These are phyloP conservation scores for Montipora efflorescens DNA, from an alignment of 64 coral and sea anemone species.

Conservation along the genomic window DNA sequence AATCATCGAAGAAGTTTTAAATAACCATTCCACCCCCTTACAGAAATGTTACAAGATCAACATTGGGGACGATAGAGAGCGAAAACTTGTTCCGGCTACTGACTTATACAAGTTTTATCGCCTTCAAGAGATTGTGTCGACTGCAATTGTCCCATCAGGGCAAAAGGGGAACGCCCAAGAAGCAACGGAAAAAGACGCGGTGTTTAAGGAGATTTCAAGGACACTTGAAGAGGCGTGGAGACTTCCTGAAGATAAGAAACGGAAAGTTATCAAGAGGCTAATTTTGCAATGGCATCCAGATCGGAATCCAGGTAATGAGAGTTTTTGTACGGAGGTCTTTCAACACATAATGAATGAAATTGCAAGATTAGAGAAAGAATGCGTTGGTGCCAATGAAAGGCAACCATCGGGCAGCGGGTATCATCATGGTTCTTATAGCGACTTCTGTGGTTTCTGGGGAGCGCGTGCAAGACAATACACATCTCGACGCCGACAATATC, in stretches of 20 bases:
- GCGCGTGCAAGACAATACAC: constrained; percentile 38
- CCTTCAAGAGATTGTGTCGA: background rate
- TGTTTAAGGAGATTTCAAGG: constrained; percentile 8
- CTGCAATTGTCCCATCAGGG: background rate
- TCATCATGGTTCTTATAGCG: background rate
- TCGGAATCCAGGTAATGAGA: constrained; percentile 60
- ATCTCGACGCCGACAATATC: constrained; percentile 10
- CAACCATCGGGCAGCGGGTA: background rate
- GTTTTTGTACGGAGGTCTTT: constrained; percentile 48
- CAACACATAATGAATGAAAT: constrained; percentile 58
- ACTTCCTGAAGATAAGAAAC: constrained; percentile 2
- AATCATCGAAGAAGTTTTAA: constrained; percentile 66
- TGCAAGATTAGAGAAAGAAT: constrained; percentile 33
- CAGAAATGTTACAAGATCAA: constrained; percentile 75
- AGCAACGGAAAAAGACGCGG: background rate
- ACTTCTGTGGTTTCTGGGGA: constrained; percentile 26
- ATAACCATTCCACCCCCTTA: background rate
- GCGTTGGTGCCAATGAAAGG: background rate
- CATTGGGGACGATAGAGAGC: constrained; percentile 62
- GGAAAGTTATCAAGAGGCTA: constrained; percentile 57
- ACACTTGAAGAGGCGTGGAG: constrained; percentile 54
- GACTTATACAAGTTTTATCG: constrained; percentile 86
- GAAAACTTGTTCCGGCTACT: constrained; percentile 35
- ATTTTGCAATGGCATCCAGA: constrained; percentile 69
- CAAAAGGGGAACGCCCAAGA: background rate